Evolutionary conservation across 1,140 invertebrate species (phyloP).

Genomic region (Cyclina sinensis): DNA sequence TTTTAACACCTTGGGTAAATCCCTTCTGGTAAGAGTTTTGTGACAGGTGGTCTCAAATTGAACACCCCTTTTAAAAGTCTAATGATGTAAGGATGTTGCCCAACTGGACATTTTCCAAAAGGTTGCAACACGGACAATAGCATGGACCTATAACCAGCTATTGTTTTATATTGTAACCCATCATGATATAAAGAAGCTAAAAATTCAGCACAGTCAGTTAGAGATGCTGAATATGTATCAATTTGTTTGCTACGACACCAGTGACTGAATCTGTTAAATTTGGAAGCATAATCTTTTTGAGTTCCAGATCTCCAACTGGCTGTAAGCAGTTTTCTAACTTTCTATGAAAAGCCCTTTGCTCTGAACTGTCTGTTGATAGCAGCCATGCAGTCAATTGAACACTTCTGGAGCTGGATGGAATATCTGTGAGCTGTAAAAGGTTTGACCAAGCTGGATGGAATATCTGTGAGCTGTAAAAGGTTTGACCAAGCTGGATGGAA

Average conservation of each 20-base stretch:
- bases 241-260: constrained; percentile 58
- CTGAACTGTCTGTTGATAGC: no score
- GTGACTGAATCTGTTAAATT: constrained; percentile 48
- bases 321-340: constrained; percentile 51
- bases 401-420: constrained; percentile 52
- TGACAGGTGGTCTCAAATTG: constrained; percentile 58
- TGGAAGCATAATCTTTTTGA: constrained; percentile 48
- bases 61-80: constrained; percentile 27
- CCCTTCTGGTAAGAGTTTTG: constrained; percentile 48
- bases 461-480: no score
- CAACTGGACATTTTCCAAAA: constrained; percentile 10
- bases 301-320: constrained; percentile 56
- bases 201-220: constrained; percentile 30
- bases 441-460: no score
- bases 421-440: constrained; percentile 21
- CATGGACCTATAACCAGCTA: constrained; percentile 60
- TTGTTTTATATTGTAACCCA: constrained; percentile 33
- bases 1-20: constrained; percentile 48
- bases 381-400: constrained; percentile 52
- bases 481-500: no score
- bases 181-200: constrained; percentile 15
- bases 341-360: constrained; percentile 56
- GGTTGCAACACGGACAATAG: not conserved
- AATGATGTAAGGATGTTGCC: constrained; percentile 57
- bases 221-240: constrained; percentile 47